Evolutionary conservation across 2,797 vertebrate genomes (phyloP).

Genomic region (Aphelocoma californica): DNA sequence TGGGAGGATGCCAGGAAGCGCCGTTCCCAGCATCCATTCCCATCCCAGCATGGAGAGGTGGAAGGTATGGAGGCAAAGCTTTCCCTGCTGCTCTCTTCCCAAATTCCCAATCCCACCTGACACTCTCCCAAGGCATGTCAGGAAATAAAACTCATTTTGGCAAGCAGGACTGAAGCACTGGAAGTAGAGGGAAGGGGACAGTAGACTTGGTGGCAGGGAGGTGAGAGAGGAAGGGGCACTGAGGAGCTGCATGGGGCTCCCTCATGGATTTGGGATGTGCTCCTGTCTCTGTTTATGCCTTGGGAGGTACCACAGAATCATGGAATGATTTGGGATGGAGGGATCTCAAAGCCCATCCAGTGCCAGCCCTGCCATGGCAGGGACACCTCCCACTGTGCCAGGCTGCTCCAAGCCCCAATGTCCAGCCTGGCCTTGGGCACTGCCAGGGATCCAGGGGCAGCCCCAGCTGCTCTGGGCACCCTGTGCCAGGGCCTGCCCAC

Average conservation of each 20-base stretch:
- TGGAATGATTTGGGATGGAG: not conserved
- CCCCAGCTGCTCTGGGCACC: not conserved
- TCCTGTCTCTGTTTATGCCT: not conserved
- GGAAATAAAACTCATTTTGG: not conserved
- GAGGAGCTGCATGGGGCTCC: not conserved
- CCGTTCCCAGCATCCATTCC: not conserved
- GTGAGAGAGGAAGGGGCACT: not conserved
- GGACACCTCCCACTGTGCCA: not conserved
- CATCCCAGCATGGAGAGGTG: not conserved
- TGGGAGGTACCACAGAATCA: not conserved
- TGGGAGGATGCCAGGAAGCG: not conserved
- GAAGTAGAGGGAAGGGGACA: not conserved
- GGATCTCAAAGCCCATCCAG: fast-evolving
- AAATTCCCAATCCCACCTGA: not conserved
- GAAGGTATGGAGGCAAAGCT: not conserved
- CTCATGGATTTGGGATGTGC: not conserved
- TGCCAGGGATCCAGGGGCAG: not conserved
- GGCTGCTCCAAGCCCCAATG: not conserved
- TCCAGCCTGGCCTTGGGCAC: not conserved
- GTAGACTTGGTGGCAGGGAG: not conserved
- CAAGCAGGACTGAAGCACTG: fast-evolving
- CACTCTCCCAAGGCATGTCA: not conserved
- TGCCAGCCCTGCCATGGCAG: not conserved
- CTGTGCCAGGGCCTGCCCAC: not conserved
- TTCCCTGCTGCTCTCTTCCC: not conserved